These are phyloP conservation scores for Noctua janthe DNA, from an alignment of 2,888 invertebrate genomes.

Conservation along the genomic window DNA sequence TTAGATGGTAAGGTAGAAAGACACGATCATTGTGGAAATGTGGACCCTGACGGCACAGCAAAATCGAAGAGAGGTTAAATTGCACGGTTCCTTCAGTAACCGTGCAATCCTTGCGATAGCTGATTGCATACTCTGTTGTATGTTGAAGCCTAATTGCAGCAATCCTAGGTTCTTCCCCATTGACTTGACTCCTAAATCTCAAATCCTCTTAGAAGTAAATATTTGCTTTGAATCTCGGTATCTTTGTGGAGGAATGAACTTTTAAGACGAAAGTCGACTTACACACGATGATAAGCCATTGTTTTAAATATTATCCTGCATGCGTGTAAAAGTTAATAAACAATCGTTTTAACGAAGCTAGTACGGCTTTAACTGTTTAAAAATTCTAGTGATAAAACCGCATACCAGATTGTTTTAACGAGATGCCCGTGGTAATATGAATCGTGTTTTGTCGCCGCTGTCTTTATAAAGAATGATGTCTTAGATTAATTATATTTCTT, in stretches of 20 bases:
- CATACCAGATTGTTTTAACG: background rate
- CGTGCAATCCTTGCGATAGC: conserved; percentile 5
- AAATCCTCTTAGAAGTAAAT: background rate
- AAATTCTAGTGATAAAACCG: conserved; percentile 8
- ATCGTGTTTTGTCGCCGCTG: background rate
- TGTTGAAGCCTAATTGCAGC: background rate
- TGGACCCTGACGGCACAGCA: background rate
- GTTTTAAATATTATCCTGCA: background rate
- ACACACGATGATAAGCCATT: conserved; percentile 2
- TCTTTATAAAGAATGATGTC: background rate
- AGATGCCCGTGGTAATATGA: background rate
- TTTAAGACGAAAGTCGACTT: background rate
- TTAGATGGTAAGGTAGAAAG: background rate
- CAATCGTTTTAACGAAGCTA: conserved; percentile 1
- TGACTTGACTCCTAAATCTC: background rate
- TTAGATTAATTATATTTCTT: background rate
- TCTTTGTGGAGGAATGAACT: conserved; percentile 34
- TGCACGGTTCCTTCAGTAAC: background rate
- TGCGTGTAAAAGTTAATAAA: conserved; percentile 13
- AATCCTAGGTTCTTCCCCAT: background rate
- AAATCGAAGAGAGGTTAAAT: background rate
- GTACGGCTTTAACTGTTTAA: background rate
- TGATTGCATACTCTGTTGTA: conserved; percentile 8
- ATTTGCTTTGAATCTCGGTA: conserved; percentile 8
- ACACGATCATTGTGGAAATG: background rate